A percentile compares a stretch with the other conserved stretches of the same genome.
Conservation (phyloP, 1,140 invertebrate species). For the Pseudoatta argentina region DNA sequence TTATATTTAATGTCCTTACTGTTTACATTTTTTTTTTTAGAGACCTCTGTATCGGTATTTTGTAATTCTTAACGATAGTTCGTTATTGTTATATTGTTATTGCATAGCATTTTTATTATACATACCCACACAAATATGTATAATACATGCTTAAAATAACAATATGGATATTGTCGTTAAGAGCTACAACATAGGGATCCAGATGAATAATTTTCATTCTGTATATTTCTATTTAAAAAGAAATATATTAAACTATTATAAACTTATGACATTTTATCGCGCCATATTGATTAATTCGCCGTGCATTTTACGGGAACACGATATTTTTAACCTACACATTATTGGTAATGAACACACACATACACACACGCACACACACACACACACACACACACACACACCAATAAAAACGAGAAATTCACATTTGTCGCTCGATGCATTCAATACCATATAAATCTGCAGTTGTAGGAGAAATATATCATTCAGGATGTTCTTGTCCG, state of each 20-base stretch:
- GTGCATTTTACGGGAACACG: constrained; percentile 37
- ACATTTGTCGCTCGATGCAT: constrained; percentile 38
- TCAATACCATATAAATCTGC: constrained; percentile 35
- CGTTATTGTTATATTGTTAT: too few species aligned
- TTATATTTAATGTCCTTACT: neutral
- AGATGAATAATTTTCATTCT: neutral
- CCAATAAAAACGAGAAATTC: constrained; percentile 48
- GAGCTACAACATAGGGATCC: too few species aligned
- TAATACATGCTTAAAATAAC: too few species aligned
- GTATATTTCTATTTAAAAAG: neutral
- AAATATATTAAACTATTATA: neutral
- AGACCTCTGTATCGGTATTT: too few species aligned
- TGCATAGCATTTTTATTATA: too few species aligned
- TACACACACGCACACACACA: constrained; percentile 54
- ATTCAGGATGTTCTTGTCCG: constrained; percentile 33
- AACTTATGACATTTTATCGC: constrained; percentile 65
- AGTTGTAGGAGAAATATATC: constrained; percentile 8
- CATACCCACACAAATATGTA: too few species aligned
- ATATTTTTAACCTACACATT: constrained; percentile 50
- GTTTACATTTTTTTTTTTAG: neutral
- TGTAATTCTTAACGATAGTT: too few species aligned
- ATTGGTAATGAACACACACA: constrained; percentile 58
- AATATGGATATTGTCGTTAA: too few species aligned
- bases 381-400: constrained; percentile 54
- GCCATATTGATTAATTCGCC: constrained; percentile 56